A percentile compares a stretch with the other conserved stretches of the same genome.
These are phyloP conservation scores for Drosophila bifasciata DNA, from an alignment of 1,140 invertebrate species.

Conservation along the genomic window DNA sequence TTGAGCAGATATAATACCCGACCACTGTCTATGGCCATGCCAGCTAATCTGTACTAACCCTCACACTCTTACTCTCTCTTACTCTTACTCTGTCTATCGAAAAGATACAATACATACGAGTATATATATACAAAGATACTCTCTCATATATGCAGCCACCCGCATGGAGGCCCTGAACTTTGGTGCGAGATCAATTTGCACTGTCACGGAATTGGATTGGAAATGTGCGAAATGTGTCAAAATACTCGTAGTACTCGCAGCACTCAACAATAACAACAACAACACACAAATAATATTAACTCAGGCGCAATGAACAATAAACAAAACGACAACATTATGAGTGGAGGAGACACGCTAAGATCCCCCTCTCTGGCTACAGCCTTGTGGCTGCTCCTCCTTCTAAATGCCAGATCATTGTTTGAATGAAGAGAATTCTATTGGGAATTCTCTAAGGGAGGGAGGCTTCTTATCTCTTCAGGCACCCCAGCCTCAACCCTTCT, in stretches of 20 bases:
- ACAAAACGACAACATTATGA: no score
- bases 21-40: slow-evolving; percentile 27
- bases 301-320: slow-evolving; percentile 17
- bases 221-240: slow-evolving; percentile 64
- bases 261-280: slow-evolving; percentile 1
- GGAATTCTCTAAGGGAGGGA: no score
- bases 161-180: slow-evolving; percentile 72
- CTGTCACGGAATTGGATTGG: slow-evolving; percentile 63
- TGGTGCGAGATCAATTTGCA: slow-evolving; percentile 73
- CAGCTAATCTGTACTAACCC: slow-evolving; percentile 28
- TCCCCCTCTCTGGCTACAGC: no score
- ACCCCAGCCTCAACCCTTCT: no score
- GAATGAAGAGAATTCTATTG: slow-evolving; percentile 4
- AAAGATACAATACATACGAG: no score
- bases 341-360: no score
- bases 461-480: neutral
- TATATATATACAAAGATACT: slow-evolving; percentile 3
- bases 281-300: neutral
- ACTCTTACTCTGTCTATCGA: slow-evolving; percentile 29
- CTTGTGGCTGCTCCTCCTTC: slow-evolving; percentile 20
- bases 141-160: slow-evolving; percentile 49
- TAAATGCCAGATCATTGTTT: slow-evolving; percentile 68
- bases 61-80: slow-evolving; percentile 17
- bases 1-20: slow-evolving; percentile 11
- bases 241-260: slow-evolving; percentile 17